Base-by-base conservation (phyloP, 2,113 vertebrate species). In the Lepisosteus osseus region DNA sequence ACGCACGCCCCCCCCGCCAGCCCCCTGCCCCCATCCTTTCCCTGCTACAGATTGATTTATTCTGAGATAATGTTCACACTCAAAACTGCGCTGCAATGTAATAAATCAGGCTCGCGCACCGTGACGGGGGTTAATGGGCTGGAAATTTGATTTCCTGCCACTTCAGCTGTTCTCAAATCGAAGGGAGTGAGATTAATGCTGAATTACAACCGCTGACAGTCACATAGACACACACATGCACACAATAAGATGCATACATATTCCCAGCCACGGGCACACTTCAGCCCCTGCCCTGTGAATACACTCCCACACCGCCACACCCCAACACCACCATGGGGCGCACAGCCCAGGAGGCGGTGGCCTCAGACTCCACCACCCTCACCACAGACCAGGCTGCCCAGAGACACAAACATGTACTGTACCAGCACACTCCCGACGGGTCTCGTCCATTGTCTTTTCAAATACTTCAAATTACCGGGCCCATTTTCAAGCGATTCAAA, bases 81-180 rank as follows among this genome's bases (percentile, higher is more conserved):
- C 73, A 72, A 59, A 78, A 74, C 67, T 57, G 69, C 44, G 56
- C 73, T 47, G 55, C 70, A 45, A 55, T 65, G 75, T 77, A 73
- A 77, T 74, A 71, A 75, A 74, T 76, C 76, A 74, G 76, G 63
- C 45, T 17, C 14, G 54, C 71, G 56, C 76, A 69, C 68, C 67
- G 61, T 72, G 74, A 71, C 70, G 61, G 70, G 61, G 67, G 69
- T 73, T 80, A 80, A 80, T 78, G 69, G 75, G 62, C 71, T 75
- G 77, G 73, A 77, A 81, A 77, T 76, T 63, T 69, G 74, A 79
- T 79, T 81, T 78, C 63, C 72, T 78, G 77, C 77, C 72, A 77
- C 73, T 71, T 77, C 78, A 80, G 76, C 78, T 80, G 71, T 73
- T 80, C 70, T 71, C 62, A 72, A 77, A 70, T 78, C 61, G 67